Base-by-base conservation (phyloP, 1,140 invertebrate species). In the Polypedilum pembai region DNA sequence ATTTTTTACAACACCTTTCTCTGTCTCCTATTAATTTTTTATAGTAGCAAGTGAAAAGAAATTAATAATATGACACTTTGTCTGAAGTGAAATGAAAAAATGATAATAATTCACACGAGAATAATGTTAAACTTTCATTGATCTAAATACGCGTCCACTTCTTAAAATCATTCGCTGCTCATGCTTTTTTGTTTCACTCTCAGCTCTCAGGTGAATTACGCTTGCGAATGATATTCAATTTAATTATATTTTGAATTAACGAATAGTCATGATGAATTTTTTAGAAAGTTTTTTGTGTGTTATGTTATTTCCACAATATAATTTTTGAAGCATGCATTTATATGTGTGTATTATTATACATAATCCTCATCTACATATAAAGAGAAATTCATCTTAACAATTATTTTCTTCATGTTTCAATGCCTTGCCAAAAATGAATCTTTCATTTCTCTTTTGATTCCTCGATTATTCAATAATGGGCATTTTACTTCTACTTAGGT, bases 181-280 rank as follows among this genome's bases (percentile, higher is more conserved):
- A 33, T 15, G 45, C 45, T 56, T 56, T 56, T 56, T 56, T 56
- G 12, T 12, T 56, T 56, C n/a, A 10, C 41, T 56, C n/a, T 56
- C 45, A 15, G 15, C 41, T 1, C n/a, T 56, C n/a, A n/a, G 45
- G n/a, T 56, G n/a, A 56, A 56, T 56, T 56, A 56, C 45, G n/a
- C 45, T 56, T 56, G 45, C 12, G 45, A 56, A n/a, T 56, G 12
- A 56, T 10, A 1, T 69, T 69, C 65, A 69, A 69, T 69, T 7
- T 10, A 69, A 69, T 69, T 69, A 17, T 69, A 69, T 69, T 69
- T 56, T 69, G 65, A n/a, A 69, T 69, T 56, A 18, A 20, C 20
- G 65, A 69, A 69, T 69, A 69, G 20, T 56, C 45, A 56, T 56
- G 45, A 56, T 56, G 45, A 56, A 56, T 56, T 56, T 69, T 69